Conservation (phyloP, 2,888 invertebrate genomes). For the Diarsia brunnea region DNA sequence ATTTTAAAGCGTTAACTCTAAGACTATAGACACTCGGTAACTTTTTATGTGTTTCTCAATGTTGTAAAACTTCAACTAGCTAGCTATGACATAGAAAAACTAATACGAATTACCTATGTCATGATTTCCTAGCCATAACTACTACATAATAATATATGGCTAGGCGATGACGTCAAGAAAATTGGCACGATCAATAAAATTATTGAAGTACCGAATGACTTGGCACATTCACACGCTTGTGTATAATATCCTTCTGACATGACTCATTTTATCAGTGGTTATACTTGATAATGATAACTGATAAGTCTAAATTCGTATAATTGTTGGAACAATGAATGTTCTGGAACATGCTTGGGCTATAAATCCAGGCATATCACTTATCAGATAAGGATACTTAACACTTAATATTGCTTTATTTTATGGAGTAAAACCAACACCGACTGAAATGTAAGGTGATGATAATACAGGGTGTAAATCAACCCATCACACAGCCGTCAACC, state of each 20-base stretch:
- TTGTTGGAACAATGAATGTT: constrained; percentile 7
- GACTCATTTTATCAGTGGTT: constrained; percentile 96
- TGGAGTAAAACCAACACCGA: too few relatives aligned
- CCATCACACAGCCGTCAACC: too few relatives aligned
- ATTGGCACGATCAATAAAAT: constrained; percentile 89
- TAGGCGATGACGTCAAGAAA: constrained; percentile 44
- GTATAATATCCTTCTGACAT: constrained; percentile 94
- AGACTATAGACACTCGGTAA: neutral
- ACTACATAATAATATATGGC: neutral
- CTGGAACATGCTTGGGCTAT: neutral
- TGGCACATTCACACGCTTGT: constrained; percentile 92
- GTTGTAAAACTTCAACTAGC: constrained; percentile 3
- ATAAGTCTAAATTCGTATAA: constrained; percentile 91
- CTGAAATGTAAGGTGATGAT: too few relatives aligned
- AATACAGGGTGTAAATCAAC: too few relatives aligned
- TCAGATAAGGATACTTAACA: constrained; percentile 1
- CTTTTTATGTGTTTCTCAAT: constrained; percentile 3
- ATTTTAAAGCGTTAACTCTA: too few relatives aligned
- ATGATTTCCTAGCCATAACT: constrained; percentile 3
- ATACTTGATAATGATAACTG: too few relatives aligned
- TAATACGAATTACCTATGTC: neutral
- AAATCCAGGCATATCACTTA: neutral
- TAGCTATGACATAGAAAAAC: constrained; percentile 77
- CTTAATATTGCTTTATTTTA: too few relatives aligned
- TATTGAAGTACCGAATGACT: constrained; percentile 97